These are phyloP conservation scores for Corydoras maculifer DNA, from an alignment of 2,113 vertebrate species.

Conservation along the genomic window DNA sequence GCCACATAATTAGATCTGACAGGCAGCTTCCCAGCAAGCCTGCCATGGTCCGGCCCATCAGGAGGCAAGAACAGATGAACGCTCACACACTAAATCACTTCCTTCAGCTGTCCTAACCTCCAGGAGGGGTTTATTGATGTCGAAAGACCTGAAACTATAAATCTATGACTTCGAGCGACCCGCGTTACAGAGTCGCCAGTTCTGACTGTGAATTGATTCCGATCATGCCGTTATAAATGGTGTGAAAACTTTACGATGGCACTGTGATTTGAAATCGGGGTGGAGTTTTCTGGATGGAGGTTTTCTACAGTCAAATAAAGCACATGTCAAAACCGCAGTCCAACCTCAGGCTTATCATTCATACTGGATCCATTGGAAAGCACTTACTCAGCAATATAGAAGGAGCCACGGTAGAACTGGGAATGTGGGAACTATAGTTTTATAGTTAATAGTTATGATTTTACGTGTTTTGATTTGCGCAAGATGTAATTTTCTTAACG, in stretches of 20 bases:
- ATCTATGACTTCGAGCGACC: conserved; percentile 4
- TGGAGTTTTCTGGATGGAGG: too few relatives aligned
- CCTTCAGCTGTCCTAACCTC: conserved; percentile 21
- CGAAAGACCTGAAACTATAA: conserved; percentile 15
- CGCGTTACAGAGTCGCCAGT: neutral
- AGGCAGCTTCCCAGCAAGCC: conserved; percentile 30
- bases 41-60: conserved; percentile 32
- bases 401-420: too few relatives aligned
- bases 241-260: too few relatives aligned
- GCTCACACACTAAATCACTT: conserved; percentile 41
- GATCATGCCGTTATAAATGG: neutral
- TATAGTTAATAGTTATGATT: too few relatives aligned
- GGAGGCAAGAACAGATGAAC: conserved; percentile 6
- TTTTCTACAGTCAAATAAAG: conserved; percentile 27
- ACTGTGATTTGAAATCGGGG: too few relatives aligned
- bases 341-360: too few relatives aligned
- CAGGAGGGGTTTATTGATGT: conserved; percentile 35
- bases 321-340: neutral
- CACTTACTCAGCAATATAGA: too few relatives aligned
- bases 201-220: neutral
- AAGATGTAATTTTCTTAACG: too few relatives aligned
- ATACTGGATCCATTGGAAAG: too few relatives aligned
- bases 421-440: too few relatives aligned
- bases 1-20: conserved; percentile 47
- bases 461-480: too few relatives aligned